Evolutionary conservation across 2,797 vertebrate species (phyloP).

Genomic region (Sebastes matsubarae): DNA sequence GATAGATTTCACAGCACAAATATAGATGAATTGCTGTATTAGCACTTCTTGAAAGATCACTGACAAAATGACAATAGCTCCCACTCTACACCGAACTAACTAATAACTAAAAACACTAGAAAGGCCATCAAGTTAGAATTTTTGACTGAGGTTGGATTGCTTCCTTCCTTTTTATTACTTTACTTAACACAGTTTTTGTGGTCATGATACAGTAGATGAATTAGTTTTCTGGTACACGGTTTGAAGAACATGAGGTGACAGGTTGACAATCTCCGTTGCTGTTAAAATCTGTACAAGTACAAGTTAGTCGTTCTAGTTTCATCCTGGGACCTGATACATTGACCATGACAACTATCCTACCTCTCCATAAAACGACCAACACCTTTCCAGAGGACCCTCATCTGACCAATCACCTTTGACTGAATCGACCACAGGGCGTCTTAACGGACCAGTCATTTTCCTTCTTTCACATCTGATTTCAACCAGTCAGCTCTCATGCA

Average conservation of each 20-base stretch:
- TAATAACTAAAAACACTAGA: neutral
- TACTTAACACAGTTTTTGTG: neutral
- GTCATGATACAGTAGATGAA: neutral
- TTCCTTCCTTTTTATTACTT: neutral
- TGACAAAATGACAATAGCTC: slow-evolving; percentile 1
- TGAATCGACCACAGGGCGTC: neutral
- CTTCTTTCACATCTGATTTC: neutral
- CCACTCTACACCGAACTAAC: neutral
- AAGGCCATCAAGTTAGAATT: neutral
- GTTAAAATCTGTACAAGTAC: slow-evolving; percentile 17
- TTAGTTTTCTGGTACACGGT: neutral
- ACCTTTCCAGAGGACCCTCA: slow-evolving; percentile 20
- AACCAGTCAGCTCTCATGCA: neutral
- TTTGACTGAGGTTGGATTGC: neutral
- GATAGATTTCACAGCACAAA: neutral
- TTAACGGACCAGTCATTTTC: slow-evolving; percentile 18
- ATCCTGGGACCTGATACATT: slow-evolving; percentile 56
- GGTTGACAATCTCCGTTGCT: neutral
- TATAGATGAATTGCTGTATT: neutral
- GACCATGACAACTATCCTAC: slow-evolving; percentile 81
- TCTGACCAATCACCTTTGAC: slow-evolving; percentile 28
- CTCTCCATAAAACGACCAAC: slow-evolving; percentile 72
- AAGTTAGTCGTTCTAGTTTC: slow-evolving; percentile 12
- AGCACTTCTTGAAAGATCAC: neutral
- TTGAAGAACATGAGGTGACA: slow-evolving; percentile 14